Base-by-base conservation (phyloP, 1,140 invertebrate genomes). In the Sitophilus oryzae region DNA sequence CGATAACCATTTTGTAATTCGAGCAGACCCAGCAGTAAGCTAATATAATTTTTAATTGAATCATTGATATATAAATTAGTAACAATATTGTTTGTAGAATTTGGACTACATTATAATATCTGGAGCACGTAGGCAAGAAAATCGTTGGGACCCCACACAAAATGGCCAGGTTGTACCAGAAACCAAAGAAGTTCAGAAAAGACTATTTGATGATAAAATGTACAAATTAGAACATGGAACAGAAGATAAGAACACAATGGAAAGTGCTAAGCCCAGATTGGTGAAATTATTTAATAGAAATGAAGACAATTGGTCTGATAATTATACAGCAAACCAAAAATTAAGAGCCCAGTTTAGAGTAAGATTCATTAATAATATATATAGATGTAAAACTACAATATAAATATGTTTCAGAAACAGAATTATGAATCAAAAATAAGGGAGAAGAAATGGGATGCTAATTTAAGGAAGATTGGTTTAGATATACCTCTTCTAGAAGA, bases 1-100 rank as follows among this genome's bases (percentile, higher is more conserved):
- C 74, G 87, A 91, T 67, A 99, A 98, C 75, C 88, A 99, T 75
- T 95, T 97, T 80, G 91, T 96, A 74, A 99, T 99, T 43, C 93
- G 97, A 76, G 99, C 96, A 23, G 96, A 99, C 82, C 97, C 97
- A 55, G 90, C 82, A 43, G 91, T 94, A 82, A 79, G 77, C 77
- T 14, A 8, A 47, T 21, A 30, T 14, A 19, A 3, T 6, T n/a
- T 38, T 46, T 3, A 34, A 14, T 30, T 34, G 9, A 10, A n/a
- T 46, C 14, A n/a, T 40, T 2, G 8, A 43, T 21, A 25, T 45
- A 30, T 36, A n/a, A 15, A 47, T 38, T 15, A 20, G 1, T 25
- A 56, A 50, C 22, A 52, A 18, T 57, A 62, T 68, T 67, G 59
- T 57, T 76, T 77, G 52, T 68, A 95, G 89, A 98, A 99, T 77